These are phyloP conservation scores for Monopis laevigella DNA, from an alignment of 2,888 invertebrate species.

Conservation along the genomic window DNA sequence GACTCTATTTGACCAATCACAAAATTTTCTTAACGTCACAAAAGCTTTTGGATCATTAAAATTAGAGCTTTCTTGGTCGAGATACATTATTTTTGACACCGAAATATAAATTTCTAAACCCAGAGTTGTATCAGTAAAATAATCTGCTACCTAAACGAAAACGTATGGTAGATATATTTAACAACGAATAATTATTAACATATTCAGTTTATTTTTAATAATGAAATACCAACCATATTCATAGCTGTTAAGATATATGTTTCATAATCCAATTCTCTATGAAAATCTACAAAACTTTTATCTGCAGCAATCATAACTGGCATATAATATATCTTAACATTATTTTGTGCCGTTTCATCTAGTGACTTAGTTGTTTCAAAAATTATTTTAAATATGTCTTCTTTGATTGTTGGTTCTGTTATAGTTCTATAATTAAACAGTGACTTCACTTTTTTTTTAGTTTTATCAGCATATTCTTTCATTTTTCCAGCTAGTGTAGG, in stretches of 20 bases:
- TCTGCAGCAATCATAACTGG: slow-evolving; percentile 5
- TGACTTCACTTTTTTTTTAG: too few species aligned
- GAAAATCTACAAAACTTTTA: slow-evolving; percentile 6
- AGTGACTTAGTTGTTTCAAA: too few species aligned
- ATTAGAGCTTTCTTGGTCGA: neutral
- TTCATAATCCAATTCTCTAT: slow-evolving; percentile 7
- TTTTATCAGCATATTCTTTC: too few species aligned
- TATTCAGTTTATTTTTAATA: neutral
- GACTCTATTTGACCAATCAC: slow-evolving; percentile 1
- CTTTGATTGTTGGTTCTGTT: too few species aligned
- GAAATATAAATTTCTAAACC: neutral
- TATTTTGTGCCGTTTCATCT: too few species aligned
- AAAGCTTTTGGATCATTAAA: neutral
- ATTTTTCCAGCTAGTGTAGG: too few species aligned
- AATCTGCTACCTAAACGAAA: slow-evolving; percentile 5
- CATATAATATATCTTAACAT: slow-evolving; percentile 1
- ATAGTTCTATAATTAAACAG: too few species aligned
- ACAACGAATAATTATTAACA: neutral
- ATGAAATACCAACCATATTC: slow-evolving; percentile 5
- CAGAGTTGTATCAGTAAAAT: neutral
- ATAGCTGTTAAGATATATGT: slow-evolving; percentile 4
- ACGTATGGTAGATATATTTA: neutral
- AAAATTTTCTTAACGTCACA: slow-evolving; percentile 4
- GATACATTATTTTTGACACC: neutral
- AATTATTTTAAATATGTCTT: too few species aligned